Evolutionary conservation across 2,113 vertebrate genomes (phyloP).

Genomic region (Aldabrachelys gigantea): DNA sequence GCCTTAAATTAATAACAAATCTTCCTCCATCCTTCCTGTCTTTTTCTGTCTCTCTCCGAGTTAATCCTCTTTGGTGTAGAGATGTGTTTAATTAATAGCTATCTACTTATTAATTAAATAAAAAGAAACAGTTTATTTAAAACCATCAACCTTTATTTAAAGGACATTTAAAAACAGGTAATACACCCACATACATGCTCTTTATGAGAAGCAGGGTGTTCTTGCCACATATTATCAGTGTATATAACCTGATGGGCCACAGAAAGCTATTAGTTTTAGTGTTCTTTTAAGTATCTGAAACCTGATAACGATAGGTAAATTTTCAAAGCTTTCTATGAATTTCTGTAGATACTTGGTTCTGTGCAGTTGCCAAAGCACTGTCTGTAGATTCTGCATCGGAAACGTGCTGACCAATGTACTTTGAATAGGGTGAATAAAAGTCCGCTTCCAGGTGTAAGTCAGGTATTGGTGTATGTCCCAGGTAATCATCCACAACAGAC

Average conservation of each 20-base stretch:
- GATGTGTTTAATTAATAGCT: background rate
- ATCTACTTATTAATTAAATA: background rate
- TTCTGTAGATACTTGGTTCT: background rate
- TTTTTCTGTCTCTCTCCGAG: rapidly evolving
- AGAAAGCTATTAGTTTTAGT: background rate
- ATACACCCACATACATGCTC: background rate
- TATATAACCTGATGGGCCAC: rapidly evolving
- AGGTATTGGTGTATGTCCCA: background rate
- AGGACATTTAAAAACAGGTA: rapidly evolving
- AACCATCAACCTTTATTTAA: rapidly evolving
- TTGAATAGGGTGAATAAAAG: background rate
- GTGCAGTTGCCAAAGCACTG: background rate
- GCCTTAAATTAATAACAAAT: rapidly evolving
- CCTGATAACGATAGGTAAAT: background rate
- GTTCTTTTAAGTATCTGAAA: background rate
- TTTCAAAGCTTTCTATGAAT: background rate
- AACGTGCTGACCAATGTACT: background rate
- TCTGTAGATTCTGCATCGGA: background rate
- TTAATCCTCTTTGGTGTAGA: background rate
- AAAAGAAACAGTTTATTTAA: background rate
- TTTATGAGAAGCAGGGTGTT: rapidly evolving
- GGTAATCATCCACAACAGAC: rapidly evolving
- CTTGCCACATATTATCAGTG: rapidly evolving
- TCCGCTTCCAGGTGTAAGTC: rapidly evolving
- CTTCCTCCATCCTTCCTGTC: rapidly evolving